Base-by-base conservation (phyloP, 2,888 invertebrate genomes). In the Pristionchus entomophagus region DNA sequence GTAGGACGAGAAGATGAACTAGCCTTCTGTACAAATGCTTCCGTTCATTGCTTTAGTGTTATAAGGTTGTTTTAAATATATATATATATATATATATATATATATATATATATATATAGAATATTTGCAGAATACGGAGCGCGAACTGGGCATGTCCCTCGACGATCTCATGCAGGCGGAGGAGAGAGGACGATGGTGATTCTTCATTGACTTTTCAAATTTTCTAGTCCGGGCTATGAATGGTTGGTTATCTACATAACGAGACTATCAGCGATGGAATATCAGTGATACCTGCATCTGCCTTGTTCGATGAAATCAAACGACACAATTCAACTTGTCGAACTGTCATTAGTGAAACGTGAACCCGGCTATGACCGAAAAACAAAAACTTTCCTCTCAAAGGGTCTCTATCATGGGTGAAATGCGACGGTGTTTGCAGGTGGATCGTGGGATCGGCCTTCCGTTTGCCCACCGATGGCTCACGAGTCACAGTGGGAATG, bases 371-470 rank as follows among this genome's bases (percentile, higher is more conserved):
- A n/a, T n/a, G n/a, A n/a, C n/a, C n/a, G n/a, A n/a, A n/a, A n/a
- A n/a, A n/a, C n/a, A n/a, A n/a, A n/a, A n/a, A n/a, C n/a, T n/a
- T n/a, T n/a, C n/a, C n/a, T n/a, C n/a, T n/a, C n/a, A n/a, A n/a
- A n/a, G n/a, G n/a, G n/a, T n/a, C n/a, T n/a, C n/a, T n/a, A n/a
- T n/a, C n/a, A n/a, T n/a, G n/a, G n/a, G n/a, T n/a, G n/a, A n/a
- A n/a, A n/a, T n/a, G n/a, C n/a, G n/a, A n/a, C n/a, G n/a, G n/a
- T n/a, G n/a, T 0, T 51, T 82, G 56, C 81, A 89, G 89, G 89
- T 90, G 90, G 90, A 86, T 90, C 73, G 89, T 90, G 35, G 90
- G 90, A n/a, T 90, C 90, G 8, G 90, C 90, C 5, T 90, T 89
- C 87, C 89, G 88, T n/a, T 84, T 90, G 12, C 88, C 90, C 1